These are phyloP conservation scores for Aphidoletes aphidimyza DNA, from an alignment of 2,888 invertebrate species.

Conservation along the genomic window DNA sequence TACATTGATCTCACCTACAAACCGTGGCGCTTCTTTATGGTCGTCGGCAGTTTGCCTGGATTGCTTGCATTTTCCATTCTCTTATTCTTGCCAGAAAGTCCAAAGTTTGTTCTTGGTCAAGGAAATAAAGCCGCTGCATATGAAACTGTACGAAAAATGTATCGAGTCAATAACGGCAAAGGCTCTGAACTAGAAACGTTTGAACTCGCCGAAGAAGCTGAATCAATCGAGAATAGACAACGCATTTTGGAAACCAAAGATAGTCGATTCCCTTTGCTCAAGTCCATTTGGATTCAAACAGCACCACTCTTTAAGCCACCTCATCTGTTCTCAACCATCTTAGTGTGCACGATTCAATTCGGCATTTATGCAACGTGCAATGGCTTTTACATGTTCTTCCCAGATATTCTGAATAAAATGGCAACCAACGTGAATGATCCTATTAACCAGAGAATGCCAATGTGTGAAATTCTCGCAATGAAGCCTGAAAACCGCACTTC, in stretches of 20 bases:
- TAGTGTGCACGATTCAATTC: conserved; percentile 63
- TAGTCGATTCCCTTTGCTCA: conserved; percentile 57
- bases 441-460: conserved; percentile 59
- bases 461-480: conserved; percentile 59
- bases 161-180: conserved; percentile 60
- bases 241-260: conserved; percentile 56
- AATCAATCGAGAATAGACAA: conserved; percentile 52
- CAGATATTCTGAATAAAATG: conserved; percentile 63
- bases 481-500: too few species aligned
- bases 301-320: conserved; percentile 62
- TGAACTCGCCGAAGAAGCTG: conserved; percentile 12
- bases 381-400: conserved; percentile 65
- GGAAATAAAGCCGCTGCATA: conserved; percentile 61
- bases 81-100: conserved; percentile 63
- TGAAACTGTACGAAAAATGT: conserved; percentile 61
- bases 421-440: conserved; percentile 60
- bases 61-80: conserved; percentile 61
- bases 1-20: conserved; percentile 61
- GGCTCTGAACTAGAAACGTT: conserved; percentile 58
- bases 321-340: conserved; percentile 61
- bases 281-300: conserved; percentile 64
- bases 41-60: conserved; percentile 63
- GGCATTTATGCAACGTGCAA: conserved; percentile 62
- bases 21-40: conserved; percentile 64
- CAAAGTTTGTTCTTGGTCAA: conserved; percentile 62